These are phyloP conservation scores for Drosophila mauritiana DNA, from an alignment of 1,140 invertebrate species.

Conservation along the genomic window DNA sequence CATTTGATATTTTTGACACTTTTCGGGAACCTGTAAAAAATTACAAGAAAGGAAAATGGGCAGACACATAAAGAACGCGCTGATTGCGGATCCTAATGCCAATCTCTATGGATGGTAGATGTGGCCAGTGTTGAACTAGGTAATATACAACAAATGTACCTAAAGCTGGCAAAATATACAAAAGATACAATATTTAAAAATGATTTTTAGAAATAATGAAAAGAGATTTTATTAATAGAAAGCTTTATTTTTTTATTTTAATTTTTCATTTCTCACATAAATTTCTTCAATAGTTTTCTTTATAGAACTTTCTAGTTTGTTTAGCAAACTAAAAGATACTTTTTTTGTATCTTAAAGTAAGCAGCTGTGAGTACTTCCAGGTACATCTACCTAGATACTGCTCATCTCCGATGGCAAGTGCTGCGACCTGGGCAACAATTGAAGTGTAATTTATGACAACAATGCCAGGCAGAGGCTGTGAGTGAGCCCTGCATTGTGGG, in stretches of 20 bases:
- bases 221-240: no score
- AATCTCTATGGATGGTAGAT: not conserved
- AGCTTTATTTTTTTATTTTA: no score
- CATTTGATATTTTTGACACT: conserved; percentile 82
- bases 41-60: conserved; percentile 22
- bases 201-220: no score
- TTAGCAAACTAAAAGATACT: no score
- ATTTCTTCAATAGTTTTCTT: no score
- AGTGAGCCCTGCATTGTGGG: conserved; percentile 14
- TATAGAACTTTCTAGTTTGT: no score
- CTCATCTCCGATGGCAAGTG: conserved; percentile 11
- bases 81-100: conserved; percentile 53
- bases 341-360: no score
- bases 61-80: conserved; percentile 17
- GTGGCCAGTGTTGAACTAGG: not conserved
- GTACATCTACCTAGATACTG: not conserved
- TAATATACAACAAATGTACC: not conserved
- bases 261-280: no score
- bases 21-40: conserved; percentile 67
- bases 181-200: not conserved
- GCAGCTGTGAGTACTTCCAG: not conserved
- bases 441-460: conserved; percentile 81
- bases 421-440: conserved; percentile 55
- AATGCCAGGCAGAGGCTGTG: conserved; percentile 37
- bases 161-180: not conserved